A percentile compares a stretch with the other conserved stretches of the same genome.
phyloP scores from a whole-genome alignment of 2,888 invertebrate species.

The Cenopis cana region DNA sequence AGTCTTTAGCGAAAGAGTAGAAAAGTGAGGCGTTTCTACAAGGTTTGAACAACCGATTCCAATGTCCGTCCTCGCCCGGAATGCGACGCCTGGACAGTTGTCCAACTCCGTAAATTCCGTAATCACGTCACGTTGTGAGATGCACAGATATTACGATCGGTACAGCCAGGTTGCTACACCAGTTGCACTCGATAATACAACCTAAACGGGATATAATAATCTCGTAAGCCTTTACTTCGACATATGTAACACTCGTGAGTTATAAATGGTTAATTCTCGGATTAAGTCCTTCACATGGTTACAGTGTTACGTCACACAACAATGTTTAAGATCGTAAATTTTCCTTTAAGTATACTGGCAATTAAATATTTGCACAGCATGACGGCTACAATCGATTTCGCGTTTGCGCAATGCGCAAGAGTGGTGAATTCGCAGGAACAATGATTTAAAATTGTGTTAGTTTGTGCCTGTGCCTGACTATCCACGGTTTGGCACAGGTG shows the following conservation, averaged over 20 bases:
- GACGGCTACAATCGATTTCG: slow-evolving; percentile 36
- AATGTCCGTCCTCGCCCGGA: no score
- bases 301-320: slow-evolving; percentile 22
- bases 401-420: slow-evolving; percentile 31
- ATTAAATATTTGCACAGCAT: slow-evolving; percentile 42
- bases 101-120: no score
- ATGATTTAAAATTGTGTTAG: slow-evolving; percentile 41
- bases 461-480: slow-evolving; percentile 33
- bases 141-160: neutral
- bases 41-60: no score
- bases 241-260: neutral
- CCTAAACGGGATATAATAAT: neutral
- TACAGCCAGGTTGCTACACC: neutral
- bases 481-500: slow-evolving; percentile 29
- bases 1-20: slow-evolving; percentile 1
- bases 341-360: slow-evolving; percentile 39
- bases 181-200: neutral
- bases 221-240: neutral
- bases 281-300: slow-evolving; percentile 23
- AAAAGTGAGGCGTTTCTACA: neutral
- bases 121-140: no score
- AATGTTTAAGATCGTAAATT: slow-evolving; percentile 40
- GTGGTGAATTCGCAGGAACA: slow-evolving; percentile 42
- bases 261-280: slow-evolving; percentile 13
- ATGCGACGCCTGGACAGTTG: no score